Evolutionary conservation across 2,113 vertebrate species (phyloP).

Genomic region (Pedionomus torquatus): DNA sequence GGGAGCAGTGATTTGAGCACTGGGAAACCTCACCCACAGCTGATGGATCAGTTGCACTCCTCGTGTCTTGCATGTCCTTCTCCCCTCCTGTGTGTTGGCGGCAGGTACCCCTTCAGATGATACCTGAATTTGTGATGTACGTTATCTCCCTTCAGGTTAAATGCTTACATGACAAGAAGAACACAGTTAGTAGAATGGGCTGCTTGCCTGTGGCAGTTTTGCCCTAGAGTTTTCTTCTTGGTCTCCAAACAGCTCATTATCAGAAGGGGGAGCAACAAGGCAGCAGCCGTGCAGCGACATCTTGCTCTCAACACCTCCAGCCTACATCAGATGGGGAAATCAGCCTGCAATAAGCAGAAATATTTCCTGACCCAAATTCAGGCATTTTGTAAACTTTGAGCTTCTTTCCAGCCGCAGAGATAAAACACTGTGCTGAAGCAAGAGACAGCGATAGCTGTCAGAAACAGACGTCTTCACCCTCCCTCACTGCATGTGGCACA

Average conservation of each 20-base stretch:
- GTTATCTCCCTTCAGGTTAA: neutral
- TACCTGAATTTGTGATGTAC: neutral
- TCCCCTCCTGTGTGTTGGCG: neutral
- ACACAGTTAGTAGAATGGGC: neutral
- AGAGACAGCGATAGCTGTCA: neutral
- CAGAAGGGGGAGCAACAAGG: neutral
- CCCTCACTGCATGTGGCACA: neutral
- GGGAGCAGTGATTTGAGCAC: neutral
- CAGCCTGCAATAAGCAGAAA: constrained; percentile 8
- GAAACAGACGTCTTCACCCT: neutral
- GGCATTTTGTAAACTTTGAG: neutral
- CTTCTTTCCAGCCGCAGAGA: neutral
- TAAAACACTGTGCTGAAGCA: neutral
- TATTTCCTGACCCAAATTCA: constrained; percentile 54
- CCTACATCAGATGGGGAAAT: neutral
- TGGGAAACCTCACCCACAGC: neutral
- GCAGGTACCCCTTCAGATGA: rapidly evolving
- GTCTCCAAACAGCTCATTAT: neutral
- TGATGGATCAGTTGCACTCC: rapidly evolving
- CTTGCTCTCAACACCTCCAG: constrained; percentile 17
- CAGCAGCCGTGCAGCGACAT: neutral
- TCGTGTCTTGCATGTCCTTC: too few species aligned
- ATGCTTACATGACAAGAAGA: neutral
- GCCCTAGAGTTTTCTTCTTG: neutral
- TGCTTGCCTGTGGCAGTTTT: neutral